Evolutionary conservation across 2,888 invertebrate genomes (phyloP), one percentile per base, ranked within the genome.

Genomic region (Celastrina argiolus): DNA sequence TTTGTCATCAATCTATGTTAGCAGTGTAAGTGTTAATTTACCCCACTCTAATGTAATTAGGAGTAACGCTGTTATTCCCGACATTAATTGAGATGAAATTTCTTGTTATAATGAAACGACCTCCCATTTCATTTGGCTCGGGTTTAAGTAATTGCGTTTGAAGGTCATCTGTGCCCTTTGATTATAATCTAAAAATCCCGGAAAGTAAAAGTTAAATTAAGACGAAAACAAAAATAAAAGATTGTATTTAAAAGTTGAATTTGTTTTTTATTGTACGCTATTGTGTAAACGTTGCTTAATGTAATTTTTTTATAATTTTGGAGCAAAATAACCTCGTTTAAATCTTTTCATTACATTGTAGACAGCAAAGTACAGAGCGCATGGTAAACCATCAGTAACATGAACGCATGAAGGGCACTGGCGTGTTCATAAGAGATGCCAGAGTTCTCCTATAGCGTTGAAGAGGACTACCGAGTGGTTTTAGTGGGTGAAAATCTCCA

Each of bases 1-100:
- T 87, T 86, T 90, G 90, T 90, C 90, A 91, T 91, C 91, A 91
- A 91, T 91, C 91, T 90, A 88, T 87, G 90, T 91, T 89, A 89
- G 84, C 81, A 79, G 77, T 88, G 90, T 86, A 90, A 90, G 90
- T 91, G 89, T 89, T 91, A 91, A 91, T 91, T 90, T 90, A 89
- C 88, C 89, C 84, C 87, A 88, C 89, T 88, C 88, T 83, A 84
- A 84, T 85, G 86, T 89, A 89, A 90, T 90, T 90, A 90, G 89
- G 91, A 90, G 88, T 90, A 86, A 88, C 87, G 85, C 77, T 90
- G 89, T 90, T 88, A 89, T 90, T 91, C 88, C 85, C 87, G 90
- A 90, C 90, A 88, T 90, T 90, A 89, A 90, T 91, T 88, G 91
- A 86, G 89, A 88, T 86, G 87, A 88, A 90, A 89, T 88, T 89